phyloP scores from a whole-genome alignment of 2,888 invertebrate species.

The Leptarthrus brevirostris region DNA sequence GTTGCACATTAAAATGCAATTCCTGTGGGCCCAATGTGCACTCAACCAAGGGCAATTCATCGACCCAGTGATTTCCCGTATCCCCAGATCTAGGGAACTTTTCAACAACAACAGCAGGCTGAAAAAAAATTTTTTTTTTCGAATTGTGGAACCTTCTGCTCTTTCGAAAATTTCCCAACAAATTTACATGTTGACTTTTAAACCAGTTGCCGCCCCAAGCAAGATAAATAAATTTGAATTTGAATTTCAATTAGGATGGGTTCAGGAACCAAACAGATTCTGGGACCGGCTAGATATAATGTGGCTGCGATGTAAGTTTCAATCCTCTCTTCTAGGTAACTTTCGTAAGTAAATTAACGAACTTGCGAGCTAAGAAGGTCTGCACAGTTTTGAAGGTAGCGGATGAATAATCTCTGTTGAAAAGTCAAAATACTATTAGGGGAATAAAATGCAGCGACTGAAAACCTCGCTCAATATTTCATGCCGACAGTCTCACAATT shows the following conservation, averaged over 20 bases:
- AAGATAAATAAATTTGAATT: constrained; percentile 44
- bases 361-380: not conserved
- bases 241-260: constrained; percentile 33
- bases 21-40: constrained; percentile 21
- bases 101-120: not conserved
- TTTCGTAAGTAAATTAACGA: constrained; percentile 26
- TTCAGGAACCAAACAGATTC: not conserved
- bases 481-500: too few relatives aligned
- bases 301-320: constrained; percentile 12
- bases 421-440: too few relatives aligned
- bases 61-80: constrained; percentile 21
- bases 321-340: constrained; percentile 30
- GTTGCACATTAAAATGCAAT: constrained; percentile 45
- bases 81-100: not conserved
- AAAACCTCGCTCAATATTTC: too few relatives aligned
- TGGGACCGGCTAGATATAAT: not conserved
- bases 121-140: not conserved
- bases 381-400: not conserved
- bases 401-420: too few relatives aligned
- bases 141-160: constrained; percentile 30
- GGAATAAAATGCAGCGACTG: too few relatives aligned
- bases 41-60: constrained; percentile 42
- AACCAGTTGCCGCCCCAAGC: constrained; percentile 12
- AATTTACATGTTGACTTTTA: constrained; percentile 46
- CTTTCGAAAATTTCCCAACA: constrained; percentile 14